Base-by-base conservation (phyloP, 1,140 invertebrate species). In the Thaumatotibia leucotreta region DNA sequence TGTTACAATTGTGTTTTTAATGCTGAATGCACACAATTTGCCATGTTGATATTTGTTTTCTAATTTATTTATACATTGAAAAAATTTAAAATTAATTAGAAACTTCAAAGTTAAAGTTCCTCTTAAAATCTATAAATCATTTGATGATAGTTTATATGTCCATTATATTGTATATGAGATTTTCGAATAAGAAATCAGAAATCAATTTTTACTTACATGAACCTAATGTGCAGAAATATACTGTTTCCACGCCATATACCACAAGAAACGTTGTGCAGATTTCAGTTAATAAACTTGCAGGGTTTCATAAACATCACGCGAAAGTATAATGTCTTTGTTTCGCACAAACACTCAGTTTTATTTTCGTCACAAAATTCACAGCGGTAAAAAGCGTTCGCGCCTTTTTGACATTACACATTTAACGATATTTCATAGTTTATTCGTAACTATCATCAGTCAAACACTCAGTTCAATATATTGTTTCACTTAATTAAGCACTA, bases 311-410 rank as follows among this genome's bases (percentile, higher is more conserved):
- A 62, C 32, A 33, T 23, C 22, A 22, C 61, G 10, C 31, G 10
- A 35, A 24, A 3, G 8, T 23, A 5, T 24, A 68, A 58, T 64
- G 50, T 66, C 69, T 75, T 75, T 79, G 72, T 72, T 67, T 67
- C 50, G 62, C 61, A 20, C 24, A 31, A 66, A 63, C 49, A 69
- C 68, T 61, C 63, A 35, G 65, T 65, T 78, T 75, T 80, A 74
- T 74, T 75, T 76, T 72, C 50, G 70, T 67, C 50, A 45, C 45
- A 68, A 61, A 65, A 65, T 54, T 64, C 49, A 67, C 72, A 74
- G 79, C 77, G 77, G 73, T 68, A 71, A 79, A 27, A 61, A 32
- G 17, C 23, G 69, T 90, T 90, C 83, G 87, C 87, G 87, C 87
- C 87, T 82, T 89, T 89, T 88, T 88, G 74, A 72, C 64, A 72